phyloP scores from a whole-genome alignment of 2,888 invertebrate genomes.

The Agrochola lota region DNA sequence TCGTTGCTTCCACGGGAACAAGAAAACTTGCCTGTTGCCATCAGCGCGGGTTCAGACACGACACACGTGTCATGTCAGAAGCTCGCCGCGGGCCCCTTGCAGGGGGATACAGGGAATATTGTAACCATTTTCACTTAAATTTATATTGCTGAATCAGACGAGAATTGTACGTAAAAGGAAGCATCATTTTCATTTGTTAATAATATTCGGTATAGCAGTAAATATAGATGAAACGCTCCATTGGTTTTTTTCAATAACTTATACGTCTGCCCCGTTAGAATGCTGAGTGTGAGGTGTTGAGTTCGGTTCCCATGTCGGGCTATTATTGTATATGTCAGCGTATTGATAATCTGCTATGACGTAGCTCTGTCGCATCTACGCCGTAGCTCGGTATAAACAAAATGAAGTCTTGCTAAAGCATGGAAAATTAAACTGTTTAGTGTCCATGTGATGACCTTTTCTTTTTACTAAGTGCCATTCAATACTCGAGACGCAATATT shows the following conservation, averaged over 20 bases:
- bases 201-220: neutral
- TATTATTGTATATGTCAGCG: neutral
- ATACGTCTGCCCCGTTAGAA: neutral
- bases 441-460: neutral
- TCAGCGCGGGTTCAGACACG: slow-evolving; percentile 22
- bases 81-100: slow-evolving; percentile 27
- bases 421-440: neutral
- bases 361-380: neutral
- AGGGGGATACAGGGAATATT: slow-evolving; percentile 13
- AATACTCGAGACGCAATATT: neutral
- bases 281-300: neutral
- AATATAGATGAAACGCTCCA: neutral
- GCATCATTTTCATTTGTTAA: neutral
- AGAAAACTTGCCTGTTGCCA: slow-evolving; percentile 8
- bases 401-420: neutral
- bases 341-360: neutral
- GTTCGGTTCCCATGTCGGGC: neutral
- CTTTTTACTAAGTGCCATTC: neutral
- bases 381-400: neutral
- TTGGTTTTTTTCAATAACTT: neutral
- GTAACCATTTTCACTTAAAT: slow-evolving; percentile 8
- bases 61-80: slow-evolving; percentile 36
- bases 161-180: neutral
- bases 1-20: slow-evolving; percentile 16
- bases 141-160: neutral